phyloP scores from a whole-genome alignment of 2,888 invertebrate species.

The Petrophora chlorosata region DNA sequence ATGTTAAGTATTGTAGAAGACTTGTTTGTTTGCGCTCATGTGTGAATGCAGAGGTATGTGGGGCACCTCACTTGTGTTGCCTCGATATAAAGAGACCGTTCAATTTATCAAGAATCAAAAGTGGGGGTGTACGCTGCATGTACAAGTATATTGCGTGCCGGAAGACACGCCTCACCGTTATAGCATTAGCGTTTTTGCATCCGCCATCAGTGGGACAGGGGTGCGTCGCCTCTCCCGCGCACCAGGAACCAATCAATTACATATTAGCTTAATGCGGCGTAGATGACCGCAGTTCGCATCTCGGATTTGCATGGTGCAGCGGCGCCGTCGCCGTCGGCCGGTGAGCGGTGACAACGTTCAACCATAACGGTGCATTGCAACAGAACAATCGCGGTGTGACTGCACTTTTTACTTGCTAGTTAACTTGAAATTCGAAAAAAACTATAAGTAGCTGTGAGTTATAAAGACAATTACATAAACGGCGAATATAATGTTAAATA shows the following conservation, averaged over 20 bases:
- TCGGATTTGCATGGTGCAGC: conserved; percentile 66
- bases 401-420: conserved; percentile 45
- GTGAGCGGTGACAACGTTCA: conserved; percentile 49
- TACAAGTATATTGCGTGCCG: conserved; percentile 48
- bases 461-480: not conserved
- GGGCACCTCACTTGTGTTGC: conserved; percentile 47
- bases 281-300: conserved; percentile 64
- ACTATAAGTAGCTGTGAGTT: not conserved
- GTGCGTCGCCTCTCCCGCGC: conserved; percentile 61
- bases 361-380: conserved; percentile 56
- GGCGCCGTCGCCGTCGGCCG: too few species aligned
- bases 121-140: conserved; percentile 41
- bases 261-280: conserved; percentile 80
- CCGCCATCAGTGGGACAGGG: conserved; percentile 74
- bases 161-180: conserved; percentile 67
- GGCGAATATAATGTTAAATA: conserved; percentile 2
- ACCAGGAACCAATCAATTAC: conserved; percentile 79
- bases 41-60: conserved; percentile 42
- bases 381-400: conserved; percentile 59
- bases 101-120: conserved; percentile 57
- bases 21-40: conserved; percentile 38
- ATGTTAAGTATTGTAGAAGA: conserved; percentile 42
- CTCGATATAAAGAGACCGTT: conserved; percentile 52
- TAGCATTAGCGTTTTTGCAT: conserved; percentile 79
- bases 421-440: conserved; percentile 15